Percentiles rank a stretch among this genome's conserved stretches.
These are phyloP conservation scores for Nomada fabriciana DNA, from an alignment of 2,888 invertebrate species.

Conservation along the genomic window DNA sequence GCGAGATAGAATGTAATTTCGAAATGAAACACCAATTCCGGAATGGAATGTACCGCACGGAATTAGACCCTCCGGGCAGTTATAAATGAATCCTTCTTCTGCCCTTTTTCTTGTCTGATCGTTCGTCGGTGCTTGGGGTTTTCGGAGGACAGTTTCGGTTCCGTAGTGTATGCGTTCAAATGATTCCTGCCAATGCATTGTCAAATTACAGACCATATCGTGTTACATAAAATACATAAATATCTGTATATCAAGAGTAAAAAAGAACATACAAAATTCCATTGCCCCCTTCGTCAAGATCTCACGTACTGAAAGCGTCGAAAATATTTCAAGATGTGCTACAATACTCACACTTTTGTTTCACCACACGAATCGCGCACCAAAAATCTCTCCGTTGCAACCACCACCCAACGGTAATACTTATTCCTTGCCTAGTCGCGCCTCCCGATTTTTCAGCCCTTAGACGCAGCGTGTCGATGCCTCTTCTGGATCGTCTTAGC, in stretches of 20 bases:
- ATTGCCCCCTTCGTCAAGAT: too few species aligned
- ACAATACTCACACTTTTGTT: too few species aligned
- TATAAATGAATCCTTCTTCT: slow-evolving; percentile 33
- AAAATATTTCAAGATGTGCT: too few species aligned
- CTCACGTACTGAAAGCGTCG: too few species aligned
- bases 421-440: slow-evolving; percentile 43
- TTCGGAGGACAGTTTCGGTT: background rate
- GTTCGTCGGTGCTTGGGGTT: background rate
- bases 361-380: background rate
- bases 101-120: background rate
- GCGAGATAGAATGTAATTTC: slow-evolving; percentile 53
- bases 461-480: background rate
- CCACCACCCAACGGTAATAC: slow-evolving; percentile 46
- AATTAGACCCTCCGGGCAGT: slow-evolving; percentile 30
- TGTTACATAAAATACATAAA: too few species aligned
- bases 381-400: slow-evolving; percentile 34
- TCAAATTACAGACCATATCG: too few species aligned
- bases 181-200: background rate
- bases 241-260: too few species aligned
- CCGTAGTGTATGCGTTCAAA: too few species aligned
- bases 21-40: slow-evolving; percentile 52
- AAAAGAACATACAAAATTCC: too few species aligned
- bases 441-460: slow-evolving; percentile 46
- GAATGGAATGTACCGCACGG: slow-evolving; percentile 43
- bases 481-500: slow-evolving; percentile 48